Conservation (phyloP, 1,140 invertebrate genomes). For the Mamestra configurata region DNA sequence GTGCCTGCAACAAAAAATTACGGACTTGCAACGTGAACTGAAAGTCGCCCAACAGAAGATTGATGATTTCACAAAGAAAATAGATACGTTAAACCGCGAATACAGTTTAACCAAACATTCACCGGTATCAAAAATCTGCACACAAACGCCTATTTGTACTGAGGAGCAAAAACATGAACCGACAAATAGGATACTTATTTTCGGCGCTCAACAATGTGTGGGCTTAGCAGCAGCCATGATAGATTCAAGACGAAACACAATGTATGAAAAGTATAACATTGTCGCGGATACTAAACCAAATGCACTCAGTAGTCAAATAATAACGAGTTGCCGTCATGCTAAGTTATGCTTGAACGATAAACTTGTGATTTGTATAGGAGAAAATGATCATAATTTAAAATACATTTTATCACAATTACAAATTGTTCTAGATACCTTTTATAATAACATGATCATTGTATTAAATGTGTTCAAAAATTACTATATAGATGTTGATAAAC, state of each 20-base stretch:
- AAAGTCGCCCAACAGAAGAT: not conserved
- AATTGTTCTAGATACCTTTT: no score
- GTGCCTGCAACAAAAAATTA: not conserved
- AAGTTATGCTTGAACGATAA: no score
- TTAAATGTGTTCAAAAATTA: no score
- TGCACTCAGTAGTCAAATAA: no score
- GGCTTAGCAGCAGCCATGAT: not conserved
- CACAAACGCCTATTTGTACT: no score
- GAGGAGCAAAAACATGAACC: not conserved
- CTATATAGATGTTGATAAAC: no score
- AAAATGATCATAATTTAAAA: no score
- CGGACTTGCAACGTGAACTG: not conserved
- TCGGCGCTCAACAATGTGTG: slow-evolving; percentile 8
- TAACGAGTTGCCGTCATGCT: no score
- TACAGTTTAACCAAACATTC: not conserved
- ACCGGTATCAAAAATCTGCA: not conserved
- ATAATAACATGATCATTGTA: no score
- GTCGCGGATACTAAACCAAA: no score
- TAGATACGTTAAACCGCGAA: not conserved
- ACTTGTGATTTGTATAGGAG: no score
- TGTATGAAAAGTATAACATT: slow-evolving; percentile 11
- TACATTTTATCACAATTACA: no score
- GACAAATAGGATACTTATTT: not conserved
- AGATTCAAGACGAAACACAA: not conserved
- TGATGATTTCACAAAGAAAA: not conserved